Base-by-base conservation (phyloP, 2,888 invertebrate genomes). In the Cephus pulcher region DNA sequence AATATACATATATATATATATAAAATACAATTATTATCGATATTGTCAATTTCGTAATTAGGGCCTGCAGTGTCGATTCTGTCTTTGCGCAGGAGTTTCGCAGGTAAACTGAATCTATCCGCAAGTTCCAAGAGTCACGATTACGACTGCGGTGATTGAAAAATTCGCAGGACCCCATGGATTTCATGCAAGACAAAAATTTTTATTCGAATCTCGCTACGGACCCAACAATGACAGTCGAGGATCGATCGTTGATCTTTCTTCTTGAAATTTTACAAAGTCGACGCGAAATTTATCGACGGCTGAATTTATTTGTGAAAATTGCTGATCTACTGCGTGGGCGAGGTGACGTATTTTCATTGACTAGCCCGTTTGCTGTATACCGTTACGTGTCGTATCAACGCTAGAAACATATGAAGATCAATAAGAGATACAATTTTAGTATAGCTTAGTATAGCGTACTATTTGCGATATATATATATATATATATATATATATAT, bases 31-130 rank as follows among this genome's bases (percentile, higher is more conserved):
- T 76, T 76, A 76, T 80, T 86, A 82, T 86, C 79, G 80, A 81
- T 84, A 82, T 85, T 80, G 85, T 84, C 84, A 85, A 84, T 86
- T 86, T 85, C 81, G 80, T 82, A 80, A 82, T 80, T 32, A 56
- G 9, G 23, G 56, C 9, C 56, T 56, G 56, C 56, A 56, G 23
- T 9, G 56, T 56, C 56, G 56, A 56, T 9, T 56, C 0, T 56
- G 9, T 56, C 23, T 2, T 23, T 56, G 56, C 56, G 23, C 56
- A 56, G 23, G 4, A 56, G 56, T 56, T 23, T 23, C 23, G 0
- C 30, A 56, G 2, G 56, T 56, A 56, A 56, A 23, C 23, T 2
- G 23, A 56, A 56, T 56, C 56, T 56, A 56, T 15, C 23, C 23
- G 56, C 23, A 9, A 56, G 56, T 56, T 9, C 23, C 23, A 56